Conservation (phyloP, 2,797 vertebrate species). For the Centroberyx gerrardi region DNA sequence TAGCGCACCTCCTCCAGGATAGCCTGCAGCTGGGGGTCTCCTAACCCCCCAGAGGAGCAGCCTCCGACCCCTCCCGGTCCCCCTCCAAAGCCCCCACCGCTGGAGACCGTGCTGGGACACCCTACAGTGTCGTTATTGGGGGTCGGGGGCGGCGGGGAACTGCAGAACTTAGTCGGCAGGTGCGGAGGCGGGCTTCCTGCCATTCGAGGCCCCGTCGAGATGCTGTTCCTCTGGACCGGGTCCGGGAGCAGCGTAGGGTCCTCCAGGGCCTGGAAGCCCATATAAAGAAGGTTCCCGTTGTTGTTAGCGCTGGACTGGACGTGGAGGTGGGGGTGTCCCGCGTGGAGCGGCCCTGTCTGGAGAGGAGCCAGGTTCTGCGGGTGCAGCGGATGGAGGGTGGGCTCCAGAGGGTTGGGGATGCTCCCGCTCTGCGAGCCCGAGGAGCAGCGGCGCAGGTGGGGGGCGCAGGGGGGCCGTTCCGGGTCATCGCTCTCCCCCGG, state of each 20-base stretch:
- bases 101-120: constrained; percentile 84
- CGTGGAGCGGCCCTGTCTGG: constrained; percentile 71
- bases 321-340: constrained; percentile 78
- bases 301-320: constrained; percentile 80
- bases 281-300: constrained; percentile 87
- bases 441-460: constrained; percentile 87
- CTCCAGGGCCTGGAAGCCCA: constrained; percentile 86
- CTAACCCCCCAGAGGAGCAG: constrained; percentile 74
- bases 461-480: constrained; percentile 84
- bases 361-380: constrained; percentile 81
- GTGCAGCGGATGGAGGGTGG: constrained; percentile 81
- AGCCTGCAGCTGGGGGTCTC: constrained; percentile 85
- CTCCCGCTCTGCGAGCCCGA: constrained; percentile 86
- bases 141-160: constrained; percentile 78
- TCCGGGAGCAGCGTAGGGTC: constrained; percentile 80
- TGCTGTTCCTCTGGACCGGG: constrained; percentile 77
- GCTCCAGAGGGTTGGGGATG: constrained; percentile 77
- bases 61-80: constrained; percentile 72
- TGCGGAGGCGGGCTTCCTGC: constrained; percentile 82
- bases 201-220: constrained; percentile 57
- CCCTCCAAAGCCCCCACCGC: constrained; percentile 79
- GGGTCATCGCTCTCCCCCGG: constrained; percentile 84
- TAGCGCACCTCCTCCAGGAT: constrained; percentile 89
- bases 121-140: constrained; percentile 80
- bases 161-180: constrained; percentile 83